Base-by-base conservation (phyloP, 2,797 vertebrate species). In the Huso huso region DNA sequence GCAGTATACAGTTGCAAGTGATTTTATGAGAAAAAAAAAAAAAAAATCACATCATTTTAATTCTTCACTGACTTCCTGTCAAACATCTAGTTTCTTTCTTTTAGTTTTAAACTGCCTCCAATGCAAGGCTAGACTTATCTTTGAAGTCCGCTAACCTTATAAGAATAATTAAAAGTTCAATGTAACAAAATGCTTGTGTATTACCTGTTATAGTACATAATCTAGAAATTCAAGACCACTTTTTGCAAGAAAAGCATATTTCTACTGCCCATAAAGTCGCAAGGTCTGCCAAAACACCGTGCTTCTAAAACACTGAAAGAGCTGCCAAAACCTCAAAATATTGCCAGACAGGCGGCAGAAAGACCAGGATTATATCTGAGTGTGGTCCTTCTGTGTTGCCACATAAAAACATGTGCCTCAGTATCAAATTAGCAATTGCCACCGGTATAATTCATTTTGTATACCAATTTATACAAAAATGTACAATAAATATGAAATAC, bases 251-350 rank as follows among this genome's bases (percentile, higher is more conserved):
- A 18, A 79, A 78, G 82, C 82, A 81, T 84, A 84, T 86, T 84
- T 84, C 81, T 82, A 7, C 15, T 11, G 55, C 55, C 79, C 83
- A 80, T 83, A 80, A 79, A 83, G 82, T 75, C 80, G 82, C 79
- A 71, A 69, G 78, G 73, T 78, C 81, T 85, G 84, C 86, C 86
- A 87, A 80, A 79, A 80, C 75, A 77, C 82, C 80, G 76, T 82
- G 84, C 85, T 87, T 86, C 84, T 86, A 86, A 86, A 88, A 86
- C 83, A 88, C 78, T 70, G 76, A 77, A 65, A 67, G 73, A 73
- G 71, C 75, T 85, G 85, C 86, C 82, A 86, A 84, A 74, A 73
- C 68, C 74, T 76, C 76, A 68, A 77, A 61, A 7, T 72, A 51
- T 64, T 72, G 74, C 72, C 66, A 69, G 58, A 70, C 51, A 85